Evolutionary conservation across 2,797 vertebrate genomes (phyloP).

Genomic region (Calcarius lapponicus): DNA sequence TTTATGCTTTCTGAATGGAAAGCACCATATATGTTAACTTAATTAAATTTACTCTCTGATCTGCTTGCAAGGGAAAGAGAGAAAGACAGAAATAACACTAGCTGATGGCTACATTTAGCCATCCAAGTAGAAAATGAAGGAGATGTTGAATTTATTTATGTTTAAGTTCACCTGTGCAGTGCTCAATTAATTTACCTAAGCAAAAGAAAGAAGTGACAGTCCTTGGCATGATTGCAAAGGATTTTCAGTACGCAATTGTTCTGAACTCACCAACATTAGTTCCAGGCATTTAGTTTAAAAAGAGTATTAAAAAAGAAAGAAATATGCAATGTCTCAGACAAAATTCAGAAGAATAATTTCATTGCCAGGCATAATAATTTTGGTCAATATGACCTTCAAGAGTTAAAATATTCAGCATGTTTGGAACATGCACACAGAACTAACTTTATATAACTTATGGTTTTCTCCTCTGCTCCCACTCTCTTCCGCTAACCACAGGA

Average conservation of each 20-base stretch:
- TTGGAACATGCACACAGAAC: background rate
- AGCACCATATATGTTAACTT: background rate
- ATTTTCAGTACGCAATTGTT: background rate
- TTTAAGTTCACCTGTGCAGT: background rate
- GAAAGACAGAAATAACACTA: background rate
- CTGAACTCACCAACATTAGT: background rate
- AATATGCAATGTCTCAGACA: background rate
- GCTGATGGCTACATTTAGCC: background rate
- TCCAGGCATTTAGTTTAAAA: background rate
- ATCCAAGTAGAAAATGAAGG: background rate
- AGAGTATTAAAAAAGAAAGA: background rate
- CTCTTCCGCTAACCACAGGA: background rate
- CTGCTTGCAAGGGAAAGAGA: background rate
- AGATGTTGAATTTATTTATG: background rate
- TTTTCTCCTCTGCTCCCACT: background rate
- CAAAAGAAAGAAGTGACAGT: background rate
- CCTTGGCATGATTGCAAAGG: background rate
- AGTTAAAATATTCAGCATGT: background rate
- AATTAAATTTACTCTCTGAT: background rate
- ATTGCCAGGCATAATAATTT: background rate
- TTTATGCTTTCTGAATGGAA: background rate
- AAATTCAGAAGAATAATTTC: background rate
- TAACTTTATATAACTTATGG: background rate
- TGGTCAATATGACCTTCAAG: background rate
- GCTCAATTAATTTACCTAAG: background rate